phyloP scores from a whole-genome alignment of 2,888 invertebrate genomes.

The Aricia artaxerxes region DNA sequence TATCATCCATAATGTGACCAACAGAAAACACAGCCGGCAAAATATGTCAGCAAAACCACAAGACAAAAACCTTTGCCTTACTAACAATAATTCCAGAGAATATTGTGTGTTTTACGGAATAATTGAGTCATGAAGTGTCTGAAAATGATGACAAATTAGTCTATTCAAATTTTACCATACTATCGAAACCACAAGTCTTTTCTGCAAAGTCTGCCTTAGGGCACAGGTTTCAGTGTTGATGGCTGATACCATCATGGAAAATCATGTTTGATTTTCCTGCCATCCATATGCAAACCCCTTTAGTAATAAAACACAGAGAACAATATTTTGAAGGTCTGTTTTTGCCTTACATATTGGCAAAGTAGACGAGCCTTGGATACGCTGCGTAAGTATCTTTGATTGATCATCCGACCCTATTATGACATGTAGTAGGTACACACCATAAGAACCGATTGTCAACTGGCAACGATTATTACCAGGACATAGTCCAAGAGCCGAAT shows the following conservation, averaged over 20 bases:
- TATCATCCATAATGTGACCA: not conserved
- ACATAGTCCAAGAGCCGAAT: conserved; percentile 2
- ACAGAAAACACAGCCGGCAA: conserved; percentile 9
- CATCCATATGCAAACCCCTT: too few relatives aligned
- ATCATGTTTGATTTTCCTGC: too few relatives aligned
- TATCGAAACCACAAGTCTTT: not conserved
- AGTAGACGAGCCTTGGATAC: too few relatives aligned
- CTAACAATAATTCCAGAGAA: conserved; percentile 2
- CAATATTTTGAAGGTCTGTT: too few relatives aligned
- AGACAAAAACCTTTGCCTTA: not conserved
- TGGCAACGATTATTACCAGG: not conserved
- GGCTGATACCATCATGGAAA: too few relatives aligned
- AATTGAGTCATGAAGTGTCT: not conserved
- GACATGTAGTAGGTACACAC: too few relatives aligned
- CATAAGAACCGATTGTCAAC: not conserved
- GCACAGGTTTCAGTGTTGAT: not conserved
- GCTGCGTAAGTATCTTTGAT: too few relatives aligned
- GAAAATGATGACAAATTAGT: not conserved
- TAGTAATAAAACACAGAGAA: too few relatives aligned
- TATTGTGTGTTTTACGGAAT: conserved; percentile 4
- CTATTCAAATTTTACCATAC: not conserved
- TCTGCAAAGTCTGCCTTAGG: not conserved
- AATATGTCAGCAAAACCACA: not conserved
- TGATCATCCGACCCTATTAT: too few relatives aligned
- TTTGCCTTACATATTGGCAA: too few relatives aligned